Evolutionary conservation across 1,140 invertebrate genomes (phyloP).

Genomic region (Diachasma alloeum): DNA sequence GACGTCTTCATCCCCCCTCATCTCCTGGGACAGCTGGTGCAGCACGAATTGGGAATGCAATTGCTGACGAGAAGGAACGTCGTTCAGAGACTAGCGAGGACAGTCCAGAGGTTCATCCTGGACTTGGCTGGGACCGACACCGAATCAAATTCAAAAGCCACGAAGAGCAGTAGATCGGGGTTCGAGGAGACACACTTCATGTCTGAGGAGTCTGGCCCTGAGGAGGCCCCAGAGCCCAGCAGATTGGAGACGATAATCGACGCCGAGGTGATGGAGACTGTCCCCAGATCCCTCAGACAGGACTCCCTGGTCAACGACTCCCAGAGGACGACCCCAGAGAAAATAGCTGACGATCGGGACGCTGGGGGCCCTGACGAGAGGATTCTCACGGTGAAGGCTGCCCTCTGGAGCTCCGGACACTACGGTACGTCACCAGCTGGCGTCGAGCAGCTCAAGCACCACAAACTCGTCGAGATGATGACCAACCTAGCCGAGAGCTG

Average conservation of each 20-base stretch:
- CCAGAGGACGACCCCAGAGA: slow-evolving; percentile 54
- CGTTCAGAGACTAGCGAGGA: slow-evolving; percentile 52
- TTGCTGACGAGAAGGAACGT: slow-evolving; percentile 66
- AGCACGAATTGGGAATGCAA: slow-evolving; percentile 78
- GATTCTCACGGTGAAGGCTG: slow-evolving; percentile 82
- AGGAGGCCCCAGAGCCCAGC: slow-evolving; percentile 45
- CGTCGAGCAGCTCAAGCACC: slow-evolving; percentile 73
- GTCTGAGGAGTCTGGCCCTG: slow-evolving; percentile 45
- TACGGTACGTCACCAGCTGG: slow-evolving; percentile 79
- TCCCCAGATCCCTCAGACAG: slow-evolving; percentile 45
- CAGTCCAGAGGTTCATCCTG: slow-evolving; percentile 53
- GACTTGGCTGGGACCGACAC: slow-evolving; percentile 42
- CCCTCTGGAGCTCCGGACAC: slow-evolving; percentile 90
- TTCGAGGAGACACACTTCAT: slow-evolving; percentile 46
- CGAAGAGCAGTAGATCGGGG: slow-evolving; percentile 36
- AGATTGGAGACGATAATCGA: slow-evolving; percentile 60
- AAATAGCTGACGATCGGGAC: slow-evolving; percentile 48
- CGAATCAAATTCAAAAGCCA: slow-evolving; percentile 37
- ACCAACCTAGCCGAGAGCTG: slow-evolving; percentile 78
- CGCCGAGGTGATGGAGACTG: slow-evolving; percentile 50
- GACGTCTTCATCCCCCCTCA: slow-evolving; percentile 83
- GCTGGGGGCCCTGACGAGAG: slow-evolving; percentile 54
- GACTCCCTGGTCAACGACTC: slow-evolving; percentile 56
- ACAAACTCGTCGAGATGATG: slow-evolving; percentile 70
- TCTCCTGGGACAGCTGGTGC: slow-evolving; percentile 86